These are phyloP conservation scores for Benitochromis conjunctus DNA, from an alignment of 2,113 vertebrate species.

Conservation along the genomic window DNA sequence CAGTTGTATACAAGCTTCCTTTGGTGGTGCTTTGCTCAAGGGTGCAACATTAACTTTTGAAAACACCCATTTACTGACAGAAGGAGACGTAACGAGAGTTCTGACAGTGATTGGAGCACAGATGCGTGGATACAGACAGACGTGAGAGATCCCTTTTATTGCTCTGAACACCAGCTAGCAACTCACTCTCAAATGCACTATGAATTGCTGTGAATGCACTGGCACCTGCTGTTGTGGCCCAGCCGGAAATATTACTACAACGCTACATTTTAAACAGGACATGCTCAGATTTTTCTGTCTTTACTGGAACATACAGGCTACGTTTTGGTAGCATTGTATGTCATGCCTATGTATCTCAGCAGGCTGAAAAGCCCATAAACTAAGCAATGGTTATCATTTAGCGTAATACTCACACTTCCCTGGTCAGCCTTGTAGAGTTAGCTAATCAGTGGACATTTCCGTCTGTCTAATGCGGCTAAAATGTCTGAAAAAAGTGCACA, in stretches of 20 bases:
- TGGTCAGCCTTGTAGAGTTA: not conserved
- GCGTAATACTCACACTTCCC: not conserved
- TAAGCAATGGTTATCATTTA: not conserved
- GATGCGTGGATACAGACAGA: not conserved
- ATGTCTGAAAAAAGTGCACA: not conserved
- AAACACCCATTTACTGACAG: not conserved
- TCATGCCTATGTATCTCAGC: not conserved
- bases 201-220: not conserved
- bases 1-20: not conserved
- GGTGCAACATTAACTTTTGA: not conserved
- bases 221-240: not conserved
- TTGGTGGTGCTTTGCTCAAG: not conserved
- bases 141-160: not conserved
- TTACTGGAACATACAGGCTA: not conserved
- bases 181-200: not conserved
- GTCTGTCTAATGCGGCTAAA: not conserved
- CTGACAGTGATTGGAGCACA: not conserved
- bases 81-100: not conserved
- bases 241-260: not conserved
- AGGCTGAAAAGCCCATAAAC: not conserved
- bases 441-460: not conserved
- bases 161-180: not conserved
- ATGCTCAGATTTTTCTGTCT: fast-evolving
- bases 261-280: not conserved
- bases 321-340: not conserved